Evolutionary conservation across 2,113 vertebrate genomes (phyloP).

Genomic region (Dipodomys merriami): DNA sequence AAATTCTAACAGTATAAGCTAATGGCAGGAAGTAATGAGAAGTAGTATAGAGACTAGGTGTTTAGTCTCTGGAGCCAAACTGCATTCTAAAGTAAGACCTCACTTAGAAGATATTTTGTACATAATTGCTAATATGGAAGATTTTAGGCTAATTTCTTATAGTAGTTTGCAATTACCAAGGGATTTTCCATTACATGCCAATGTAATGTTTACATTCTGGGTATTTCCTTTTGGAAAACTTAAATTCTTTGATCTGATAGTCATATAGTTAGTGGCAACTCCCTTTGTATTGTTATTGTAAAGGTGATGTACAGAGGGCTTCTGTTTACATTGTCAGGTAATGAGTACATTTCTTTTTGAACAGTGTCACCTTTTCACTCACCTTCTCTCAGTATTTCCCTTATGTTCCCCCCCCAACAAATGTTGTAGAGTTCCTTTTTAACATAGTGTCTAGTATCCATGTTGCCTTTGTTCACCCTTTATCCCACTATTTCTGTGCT

Average conservation of each 20-base stretch:
- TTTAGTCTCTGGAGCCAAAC: not conserved
- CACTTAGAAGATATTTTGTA: not conserved
- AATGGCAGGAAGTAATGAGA: not conserved
- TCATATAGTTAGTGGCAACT: not conserved
- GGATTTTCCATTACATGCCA: not conserved
- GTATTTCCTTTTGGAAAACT: slow-evolving; percentile 6
- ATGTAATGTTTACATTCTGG: not conserved
- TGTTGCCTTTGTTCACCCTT: too few species aligned
- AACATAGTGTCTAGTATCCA: too few species aligned
- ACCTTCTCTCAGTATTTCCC: too few species aligned
- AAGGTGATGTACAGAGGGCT: too few species aligned
- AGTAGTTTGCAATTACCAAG: not conserved
- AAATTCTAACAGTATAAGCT: not conserved
- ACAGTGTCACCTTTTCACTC: too few species aligned
- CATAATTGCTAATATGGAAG: not conserved
- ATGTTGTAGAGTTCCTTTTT: too few species aligned
- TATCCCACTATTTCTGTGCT: too few species aligned
- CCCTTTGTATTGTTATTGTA: too few species aligned
- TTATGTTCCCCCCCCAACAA: too few species aligned
- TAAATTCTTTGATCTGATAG: not conserved
- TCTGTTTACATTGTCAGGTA: too few species aligned
- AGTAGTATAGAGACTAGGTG: not conserved
- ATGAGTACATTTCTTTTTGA: too few species aligned
- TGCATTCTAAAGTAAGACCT: not conserved
- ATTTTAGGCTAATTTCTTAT: slow-evolving; percentile 5